phyloP scores from a whole-genome alignment of 1,140 invertebrate species.

The Aporrectodea caliginosa region DNA sequence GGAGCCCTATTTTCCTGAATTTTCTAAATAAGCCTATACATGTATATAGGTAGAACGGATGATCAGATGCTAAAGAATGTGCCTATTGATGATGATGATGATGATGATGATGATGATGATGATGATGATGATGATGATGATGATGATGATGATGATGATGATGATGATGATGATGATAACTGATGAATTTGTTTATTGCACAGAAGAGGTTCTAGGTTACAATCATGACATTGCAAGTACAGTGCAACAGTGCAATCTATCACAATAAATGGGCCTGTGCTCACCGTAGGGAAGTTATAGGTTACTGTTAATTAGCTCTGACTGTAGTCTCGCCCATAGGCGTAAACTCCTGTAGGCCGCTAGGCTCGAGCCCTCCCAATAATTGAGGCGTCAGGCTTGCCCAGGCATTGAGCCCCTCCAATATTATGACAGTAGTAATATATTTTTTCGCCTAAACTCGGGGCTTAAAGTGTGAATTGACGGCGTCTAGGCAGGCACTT shows the following conservation, averaged over 20 bases:
- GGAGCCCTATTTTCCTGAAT: too few relatives aligned
- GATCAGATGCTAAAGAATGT: too few relatives aligned
- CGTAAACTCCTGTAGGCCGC: too few relatives aligned
- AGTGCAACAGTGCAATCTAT: neutral
- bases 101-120: slow-evolving; percentile 3
- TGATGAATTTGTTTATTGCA: neutral
- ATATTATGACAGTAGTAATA: too few relatives aligned
- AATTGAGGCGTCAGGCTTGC: too few relatives aligned
- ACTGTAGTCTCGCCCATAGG: neutral
- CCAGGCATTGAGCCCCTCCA: too few relatives aligned
- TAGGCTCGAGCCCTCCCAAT: too few relatives aligned
- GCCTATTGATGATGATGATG: slow-evolving; percentile 2
- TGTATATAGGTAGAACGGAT: too few relatives aligned
- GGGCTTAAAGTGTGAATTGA: too few relatives aligned
- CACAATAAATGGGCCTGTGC: neutral
- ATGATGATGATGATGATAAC: neutral
- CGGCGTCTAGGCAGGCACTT: too few relatives aligned
- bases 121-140: slow-evolving; percentile 2
- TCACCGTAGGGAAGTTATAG: neutral
- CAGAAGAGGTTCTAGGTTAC: neutral
- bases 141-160: slow-evolving; percentile 2
- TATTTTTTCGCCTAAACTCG: too few relatives aligned
- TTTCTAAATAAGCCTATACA: too few relatives aligned
- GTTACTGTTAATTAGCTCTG: neutral
- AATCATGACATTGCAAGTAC: neutral